Percentiles rank a stretch among this genome's conserved stretches.
Evolutionary conservation across 37 sponge, comb jelly and placozoan genomes (phyloP).

Genomic region (Chondrosia reniformis): DNA sequence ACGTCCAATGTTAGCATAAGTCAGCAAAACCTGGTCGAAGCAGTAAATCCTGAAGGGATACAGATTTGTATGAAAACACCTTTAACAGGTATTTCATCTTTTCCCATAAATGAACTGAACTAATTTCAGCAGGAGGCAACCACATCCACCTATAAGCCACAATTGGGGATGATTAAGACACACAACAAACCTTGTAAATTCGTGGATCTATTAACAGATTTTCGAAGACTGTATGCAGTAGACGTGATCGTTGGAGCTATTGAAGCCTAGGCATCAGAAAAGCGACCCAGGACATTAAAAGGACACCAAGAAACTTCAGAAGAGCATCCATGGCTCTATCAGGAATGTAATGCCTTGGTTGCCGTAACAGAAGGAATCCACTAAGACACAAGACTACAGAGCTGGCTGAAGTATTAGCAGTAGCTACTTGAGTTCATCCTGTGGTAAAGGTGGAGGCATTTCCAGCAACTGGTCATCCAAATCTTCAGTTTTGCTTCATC

Average conservation of each 20-base stretch:
- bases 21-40: background rate
- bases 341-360: constrained; percentile 7
- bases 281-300: background rate
- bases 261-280: background rate
- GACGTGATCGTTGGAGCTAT: background rate
- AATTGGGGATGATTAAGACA: constrained; percentile 16
- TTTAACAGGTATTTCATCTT: constrained; percentile 15
- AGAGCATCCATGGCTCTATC: constrained; percentile 16
- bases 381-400: background rate
- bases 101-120: constrained; percentile 11
- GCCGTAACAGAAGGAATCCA: background rate
- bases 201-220: background rate
- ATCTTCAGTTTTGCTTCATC: background rate
- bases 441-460: background rate
- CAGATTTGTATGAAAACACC: constrained; percentile 29
- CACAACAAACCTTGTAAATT: constrained; percentile 4
- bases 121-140: constrained; percentile 21
- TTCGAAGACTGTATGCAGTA: background rate
- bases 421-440: background rate
- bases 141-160: background rate
- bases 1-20: constrained; percentile 39
- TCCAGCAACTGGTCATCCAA: background rate
- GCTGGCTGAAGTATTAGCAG: background rate
- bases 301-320: background rate
- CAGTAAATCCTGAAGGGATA: constrained; percentile 27